A percentile compares a stretch with the other conserved stretches of the same genome.
Evolutionary conservation across 2,113 vertebrate genomes (phyloP).

Genomic region (Phrynosoma platyrhinos): DNA sequence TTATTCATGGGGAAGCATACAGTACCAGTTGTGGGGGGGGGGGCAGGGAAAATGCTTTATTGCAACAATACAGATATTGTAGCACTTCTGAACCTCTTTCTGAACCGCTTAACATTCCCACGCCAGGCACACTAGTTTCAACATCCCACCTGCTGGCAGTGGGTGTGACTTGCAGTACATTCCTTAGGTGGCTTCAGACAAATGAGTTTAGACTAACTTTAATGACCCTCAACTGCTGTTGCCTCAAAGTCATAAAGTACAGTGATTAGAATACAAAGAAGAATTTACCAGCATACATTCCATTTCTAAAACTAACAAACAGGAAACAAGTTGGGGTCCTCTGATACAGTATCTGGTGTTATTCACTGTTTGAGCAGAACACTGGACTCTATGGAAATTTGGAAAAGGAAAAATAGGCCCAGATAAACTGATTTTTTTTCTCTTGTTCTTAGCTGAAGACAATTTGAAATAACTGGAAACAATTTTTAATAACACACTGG

Average conservation of each 20-base stretch:
- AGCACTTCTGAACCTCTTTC: not conserved
- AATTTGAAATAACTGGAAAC: not conserved
- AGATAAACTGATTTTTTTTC: not conserved
- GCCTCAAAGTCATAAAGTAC: not conserved
- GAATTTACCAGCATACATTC: slow-evolving; percentile 15
- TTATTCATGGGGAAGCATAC: not conserved
- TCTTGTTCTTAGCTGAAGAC: not conserved
- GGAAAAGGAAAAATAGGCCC: not conserved
- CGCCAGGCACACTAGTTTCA: slow-evolving; percentile 6
- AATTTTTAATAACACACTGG: not conserved
- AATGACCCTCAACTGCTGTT: slow-evolving; percentile 25
- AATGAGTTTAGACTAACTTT: slow-evolving; percentile 28
- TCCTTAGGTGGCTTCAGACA: slow-evolving; percentile 5
- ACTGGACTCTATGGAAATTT: not conserved
- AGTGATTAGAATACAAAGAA: slow-evolving; percentile 9
- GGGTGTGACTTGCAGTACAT: not conserved
- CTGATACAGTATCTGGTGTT: not conserved
- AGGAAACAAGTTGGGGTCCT: not conserved
- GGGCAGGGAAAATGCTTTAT: no score
- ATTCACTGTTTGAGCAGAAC: not conserved
- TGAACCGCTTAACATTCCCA: not conserved
- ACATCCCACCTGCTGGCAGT: not conserved
- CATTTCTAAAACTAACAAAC: not conserved
- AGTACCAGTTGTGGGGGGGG: not conserved
- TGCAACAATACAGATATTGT: not conserved